A percentile compares a stretch with the other conserved stretches of the same genome.
These are phyloP conservation scores for Ispidina picta DNA, from an alignment of 2,797 vertebrate species.

Conservation along the genomic window DNA sequence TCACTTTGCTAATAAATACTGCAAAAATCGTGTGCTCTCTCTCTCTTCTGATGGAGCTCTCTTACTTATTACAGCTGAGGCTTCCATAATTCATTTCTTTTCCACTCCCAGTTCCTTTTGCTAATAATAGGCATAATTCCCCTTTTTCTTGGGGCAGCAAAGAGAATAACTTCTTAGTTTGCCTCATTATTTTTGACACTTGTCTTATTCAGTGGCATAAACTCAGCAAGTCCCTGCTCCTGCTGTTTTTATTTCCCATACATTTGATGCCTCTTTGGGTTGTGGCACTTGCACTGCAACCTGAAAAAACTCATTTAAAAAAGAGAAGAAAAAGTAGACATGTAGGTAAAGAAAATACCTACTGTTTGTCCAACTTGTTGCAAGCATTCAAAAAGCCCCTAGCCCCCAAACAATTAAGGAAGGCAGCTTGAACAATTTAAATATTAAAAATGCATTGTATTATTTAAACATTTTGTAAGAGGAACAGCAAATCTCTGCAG, in stretches of 20 bases:
- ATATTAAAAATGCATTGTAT: slow-evolving; percentile 53
- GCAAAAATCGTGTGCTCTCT: background rate
- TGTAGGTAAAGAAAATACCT: background rate
- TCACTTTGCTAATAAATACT: background rate
- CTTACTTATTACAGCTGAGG: background rate
- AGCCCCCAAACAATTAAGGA: slow-evolving; percentile 6
- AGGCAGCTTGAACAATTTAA: slow-evolving; percentile 26
- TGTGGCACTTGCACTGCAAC: background rate
- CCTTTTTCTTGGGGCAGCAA: background rate
- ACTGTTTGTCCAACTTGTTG: background rate
- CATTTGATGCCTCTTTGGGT: background rate
- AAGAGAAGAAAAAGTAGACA: background rate
- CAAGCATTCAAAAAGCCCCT: background rate
- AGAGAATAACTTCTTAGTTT: background rate
- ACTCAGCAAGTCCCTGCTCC: background rate
- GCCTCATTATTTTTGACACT: slow-evolving; percentile 61
- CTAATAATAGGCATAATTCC: background rate
- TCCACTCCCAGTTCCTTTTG: background rate
- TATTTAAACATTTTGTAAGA: slow-evolving; percentile 38
- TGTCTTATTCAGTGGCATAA: background rate
- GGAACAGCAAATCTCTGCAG: background rate
- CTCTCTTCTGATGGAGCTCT: background rate
- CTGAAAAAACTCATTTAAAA: background rate
- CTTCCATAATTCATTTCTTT: slow-evolving; percentile 18
- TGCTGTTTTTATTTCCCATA: background rate